phyloP scores from a whole-genome alignment of 2,888 invertebrate genomes.

The Hydraecia micacea region DNA sequence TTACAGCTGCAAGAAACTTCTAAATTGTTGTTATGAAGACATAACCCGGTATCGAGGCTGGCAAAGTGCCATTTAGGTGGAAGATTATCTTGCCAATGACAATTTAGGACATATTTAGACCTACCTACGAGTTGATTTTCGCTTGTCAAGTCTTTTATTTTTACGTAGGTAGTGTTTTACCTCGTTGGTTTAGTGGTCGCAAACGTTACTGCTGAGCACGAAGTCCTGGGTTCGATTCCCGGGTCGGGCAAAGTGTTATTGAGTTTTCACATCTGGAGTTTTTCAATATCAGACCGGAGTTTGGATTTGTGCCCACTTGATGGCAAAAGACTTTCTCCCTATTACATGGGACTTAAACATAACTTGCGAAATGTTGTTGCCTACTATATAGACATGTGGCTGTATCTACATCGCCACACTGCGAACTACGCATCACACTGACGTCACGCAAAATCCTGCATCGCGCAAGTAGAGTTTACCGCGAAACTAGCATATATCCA shows the following conservation, averaged over 20 bases:
- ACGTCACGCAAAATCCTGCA: background rate
- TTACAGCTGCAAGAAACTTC: constrained; percentile 17
- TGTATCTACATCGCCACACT: too few species aligned
- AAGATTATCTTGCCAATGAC: constrained; percentile 43
- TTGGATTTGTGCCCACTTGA: background rate
- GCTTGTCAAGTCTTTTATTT: background rate
- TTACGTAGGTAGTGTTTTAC: background rate
- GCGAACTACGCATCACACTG: background rate
- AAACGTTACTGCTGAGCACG: background rate
- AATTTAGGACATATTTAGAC: constrained; percentile 36
- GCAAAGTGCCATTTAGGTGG: constrained; percentile 59
- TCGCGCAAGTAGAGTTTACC: background rate
- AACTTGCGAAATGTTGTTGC: background rate
- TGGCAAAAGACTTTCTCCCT: background rate
- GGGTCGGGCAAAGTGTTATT: background rate
- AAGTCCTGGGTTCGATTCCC: background rate
- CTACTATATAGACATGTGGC: too few species aligned
- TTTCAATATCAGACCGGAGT: background rate
- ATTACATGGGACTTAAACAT: background rate
- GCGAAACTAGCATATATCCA: too few species aligned
- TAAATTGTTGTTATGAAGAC: constrained; percentile 54
- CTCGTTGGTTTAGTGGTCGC: background rate
- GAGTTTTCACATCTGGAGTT: background rate
- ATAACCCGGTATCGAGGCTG: constrained; percentile 43
- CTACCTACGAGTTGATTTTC: constrained; percentile 15